These are phyloP conservation scores for Bimastos eiseni DNA, from an alignment of 2,888 invertebrate species.

Conservation along the genomic window DNA sequence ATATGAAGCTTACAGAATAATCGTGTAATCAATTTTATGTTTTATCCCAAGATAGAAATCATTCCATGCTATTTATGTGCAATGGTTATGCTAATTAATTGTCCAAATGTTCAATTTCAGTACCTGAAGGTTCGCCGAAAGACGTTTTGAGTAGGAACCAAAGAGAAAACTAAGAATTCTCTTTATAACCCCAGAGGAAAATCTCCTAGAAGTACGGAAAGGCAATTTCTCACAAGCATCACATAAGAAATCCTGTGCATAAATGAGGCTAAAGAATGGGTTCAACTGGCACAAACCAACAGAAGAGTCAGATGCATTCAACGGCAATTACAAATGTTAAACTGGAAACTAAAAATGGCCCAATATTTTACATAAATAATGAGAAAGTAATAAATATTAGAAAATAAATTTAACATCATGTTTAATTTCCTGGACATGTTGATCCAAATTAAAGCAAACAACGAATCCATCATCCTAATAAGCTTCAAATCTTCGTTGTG, in stretches of 20 bases:
- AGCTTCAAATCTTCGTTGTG: neutral
- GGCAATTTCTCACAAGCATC: neutral
- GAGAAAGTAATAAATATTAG: neutral
- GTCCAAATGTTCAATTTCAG: too few relatives aligned
- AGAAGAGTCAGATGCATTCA: neutral
- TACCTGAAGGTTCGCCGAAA: neutral
- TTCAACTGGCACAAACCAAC: neutral
- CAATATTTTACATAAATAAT: too few relatives aligned
- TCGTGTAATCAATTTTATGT: neutral
- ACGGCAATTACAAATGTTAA: neutral
- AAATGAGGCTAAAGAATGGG: neutral
- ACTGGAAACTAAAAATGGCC: too few relatives aligned
- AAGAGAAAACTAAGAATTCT: neutral
- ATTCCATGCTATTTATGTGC: neutral
- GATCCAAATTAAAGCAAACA: neutral
- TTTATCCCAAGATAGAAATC: neutral
- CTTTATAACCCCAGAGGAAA: neutral
- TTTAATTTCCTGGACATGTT: neutral
- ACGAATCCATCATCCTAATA: constrained; percentile 7
- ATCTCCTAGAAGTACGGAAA: neutral
- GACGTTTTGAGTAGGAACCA: neutral
- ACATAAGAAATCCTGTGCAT: neutral
- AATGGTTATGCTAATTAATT: neutral
- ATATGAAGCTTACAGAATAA: neutral
- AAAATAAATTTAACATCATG: neutral